phyloP scores from a whole-genome alignment of 2,888 invertebrate species.

The Leptopilina syphax region DNA sequence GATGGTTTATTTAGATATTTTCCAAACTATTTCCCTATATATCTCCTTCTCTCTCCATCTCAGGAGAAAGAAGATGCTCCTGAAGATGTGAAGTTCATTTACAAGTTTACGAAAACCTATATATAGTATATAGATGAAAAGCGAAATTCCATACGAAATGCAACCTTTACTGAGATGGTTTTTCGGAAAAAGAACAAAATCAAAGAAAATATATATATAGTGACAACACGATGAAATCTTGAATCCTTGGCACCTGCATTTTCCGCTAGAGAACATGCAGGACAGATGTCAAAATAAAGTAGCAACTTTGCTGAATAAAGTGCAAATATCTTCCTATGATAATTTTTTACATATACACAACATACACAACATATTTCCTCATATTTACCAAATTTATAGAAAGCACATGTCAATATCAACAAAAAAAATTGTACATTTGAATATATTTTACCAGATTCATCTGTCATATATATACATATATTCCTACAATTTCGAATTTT shows the following conservation, averaged over 20 bases:
- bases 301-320: background rate
- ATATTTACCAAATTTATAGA: slow-evolving; percentile 1
- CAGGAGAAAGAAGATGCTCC: background rate
- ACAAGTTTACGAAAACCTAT: slow-evolving; percentile 30
- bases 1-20: slow-evolving; percentile 20
- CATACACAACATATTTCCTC: background rate
- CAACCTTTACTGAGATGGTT: background rate
- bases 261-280: slow-evolving; percentile 7
- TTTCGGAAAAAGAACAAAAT: slow-evolving; percentile 22
- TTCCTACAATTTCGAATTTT: background rate
- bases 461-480: background rate
- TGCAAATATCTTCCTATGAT: slow-evolving; percentile 7
- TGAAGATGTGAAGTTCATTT: slow-evolving; percentile 23
- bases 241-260: background rate
- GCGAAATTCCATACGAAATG: slow-evolving; percentile 6
- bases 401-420: background rate
- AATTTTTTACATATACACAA: background rate
- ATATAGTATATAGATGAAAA: slow-evolving; percentile 9
- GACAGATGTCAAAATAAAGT: slow-evolving; percentile 25
- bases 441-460: slow-evolving; percentile 9
- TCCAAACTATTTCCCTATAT: background rate
- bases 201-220: too few species aligned
- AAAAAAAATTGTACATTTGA: background rate
- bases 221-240: background rate
- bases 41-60: too few species aligned